A percentile compares a stretch with the other conserved stretches of the same genome.
Evolutionary conservation across 2,113 vertebrate genomes (phyloP).

Genomic region (Maccullochella peelii): DNA sequence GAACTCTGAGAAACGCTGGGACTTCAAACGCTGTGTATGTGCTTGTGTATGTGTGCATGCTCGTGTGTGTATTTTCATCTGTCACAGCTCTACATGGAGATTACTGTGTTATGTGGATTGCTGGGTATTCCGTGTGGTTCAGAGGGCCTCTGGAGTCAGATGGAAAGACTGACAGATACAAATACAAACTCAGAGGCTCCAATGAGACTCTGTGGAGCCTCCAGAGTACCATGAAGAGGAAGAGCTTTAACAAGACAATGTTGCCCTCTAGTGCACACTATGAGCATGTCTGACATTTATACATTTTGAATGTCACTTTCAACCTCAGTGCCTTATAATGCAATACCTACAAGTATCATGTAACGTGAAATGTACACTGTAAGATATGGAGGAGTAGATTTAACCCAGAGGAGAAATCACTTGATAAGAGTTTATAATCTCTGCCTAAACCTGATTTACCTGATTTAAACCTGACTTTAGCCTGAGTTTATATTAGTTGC

Average conservation of each 20-base stretch:
- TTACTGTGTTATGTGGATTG: slow-evolving; percentile 32
- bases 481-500: background rate
- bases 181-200: background rate
- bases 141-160: slow-evolving; percentile 12
- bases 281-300: background rate
- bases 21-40: slow-evolving; percentile 5
- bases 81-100: background rate
- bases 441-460: background rate
- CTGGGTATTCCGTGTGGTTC: slow-evolving; percentile 7
- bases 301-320: background rate
- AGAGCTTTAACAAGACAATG: slow-evolving; percentile 13
- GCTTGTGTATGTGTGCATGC: background rate
- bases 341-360: background rate
- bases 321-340: background rate
- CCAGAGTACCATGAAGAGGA: background rate
- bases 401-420: background rate
- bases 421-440: background rate
- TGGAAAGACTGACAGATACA: background rate
- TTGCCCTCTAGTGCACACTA: slow-evolving; percentile 55
- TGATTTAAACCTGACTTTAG: too few species aligned
- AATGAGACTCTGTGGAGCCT: background rate
- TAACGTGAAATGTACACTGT: background rate
- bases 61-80: slow-evolving; percentile 14
- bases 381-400: background rate
- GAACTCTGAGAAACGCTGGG: background rate